Evolutionary conservation across 2,113 vertebrate genomes (phyloP).

Genomic region (Motacilla tschutschensis): DNA sequence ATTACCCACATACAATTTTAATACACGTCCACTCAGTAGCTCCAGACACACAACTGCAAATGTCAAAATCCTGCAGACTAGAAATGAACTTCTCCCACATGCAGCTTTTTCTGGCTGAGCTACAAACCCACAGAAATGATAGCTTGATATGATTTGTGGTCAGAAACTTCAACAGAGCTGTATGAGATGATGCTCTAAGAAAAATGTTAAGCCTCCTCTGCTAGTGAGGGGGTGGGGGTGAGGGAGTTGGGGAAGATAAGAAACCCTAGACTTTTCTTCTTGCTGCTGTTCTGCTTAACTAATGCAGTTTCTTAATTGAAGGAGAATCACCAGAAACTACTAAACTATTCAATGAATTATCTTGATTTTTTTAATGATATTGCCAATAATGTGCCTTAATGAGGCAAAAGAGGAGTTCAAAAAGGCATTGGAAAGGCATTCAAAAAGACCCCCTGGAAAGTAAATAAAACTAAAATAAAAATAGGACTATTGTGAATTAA

Average conservation of each 20-base stretch:
- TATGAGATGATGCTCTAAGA: not conserved
- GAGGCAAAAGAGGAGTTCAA: not conserved
- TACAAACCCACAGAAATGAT: conserved; percentile 33
- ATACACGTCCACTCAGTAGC: not conserved
- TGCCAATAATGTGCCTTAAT: not conserved
- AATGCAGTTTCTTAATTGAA: not conserved
- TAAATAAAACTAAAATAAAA: not conserved
- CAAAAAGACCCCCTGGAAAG: not conserved
- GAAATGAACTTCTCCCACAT: conserved; percentile 14
- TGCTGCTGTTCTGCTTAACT: not conserved
- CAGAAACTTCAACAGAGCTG: conserved; percentile 13
- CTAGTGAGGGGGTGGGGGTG: not conserved
- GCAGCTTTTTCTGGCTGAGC: conserved; percentile 36
- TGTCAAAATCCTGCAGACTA: not conserved
- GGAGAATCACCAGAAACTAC: not conserved
- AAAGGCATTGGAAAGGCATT: not conserved
- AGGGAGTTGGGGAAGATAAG: not conserved
- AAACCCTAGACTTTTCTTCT: not conserved
- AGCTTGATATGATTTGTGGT: conserved; percentile 15
- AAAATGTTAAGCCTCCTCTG: conserved; percentile 1
- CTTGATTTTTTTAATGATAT: not conserved
- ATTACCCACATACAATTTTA: not conserved
- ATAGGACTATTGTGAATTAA: not conserved
- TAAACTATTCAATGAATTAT: not conserved
- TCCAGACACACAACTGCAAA: not conserved